phyloP scores from a whole-genome alignment of 2,113 vertebrate species.

The Meles meles region DNA sequence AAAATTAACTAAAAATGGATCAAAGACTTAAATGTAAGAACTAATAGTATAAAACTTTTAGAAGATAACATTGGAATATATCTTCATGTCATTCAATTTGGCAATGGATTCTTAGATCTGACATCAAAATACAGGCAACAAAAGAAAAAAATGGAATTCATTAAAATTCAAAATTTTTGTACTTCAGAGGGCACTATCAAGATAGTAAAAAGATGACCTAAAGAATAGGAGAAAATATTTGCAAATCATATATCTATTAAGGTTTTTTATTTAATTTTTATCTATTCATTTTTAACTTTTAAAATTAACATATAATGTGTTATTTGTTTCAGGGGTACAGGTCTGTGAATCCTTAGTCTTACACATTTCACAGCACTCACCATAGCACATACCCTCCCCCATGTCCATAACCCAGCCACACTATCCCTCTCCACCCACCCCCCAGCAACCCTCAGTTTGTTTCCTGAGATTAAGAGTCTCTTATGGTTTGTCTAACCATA shows the following conservation, averaged over 20 bases:
- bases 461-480: too few species aligned
- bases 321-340: too few species aligned
- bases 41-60: background rate
- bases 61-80: background rate
- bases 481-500: background rate
- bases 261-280: background rate
- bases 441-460: too few species aligned
- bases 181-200: background rate
- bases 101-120: background rate
- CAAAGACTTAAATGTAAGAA: background rate
- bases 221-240: background rate
- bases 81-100: background rate
- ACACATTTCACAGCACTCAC: too few species aligned
- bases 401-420: too few species aligned
- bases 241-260: background rate
- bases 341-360: too few species aligned
- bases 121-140: background rate
- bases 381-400: too few species aligned
- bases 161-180: background rate
- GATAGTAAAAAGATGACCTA: background rate
- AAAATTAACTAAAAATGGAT: background rate
- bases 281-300: too few species aligned
- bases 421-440: too few species aligned
- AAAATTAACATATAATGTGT: too few species aligned
- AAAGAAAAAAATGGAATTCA: background rate